Conservation (phyloP, 1,140 invertebrate genomes). For the Nymphalis io region DNA sequence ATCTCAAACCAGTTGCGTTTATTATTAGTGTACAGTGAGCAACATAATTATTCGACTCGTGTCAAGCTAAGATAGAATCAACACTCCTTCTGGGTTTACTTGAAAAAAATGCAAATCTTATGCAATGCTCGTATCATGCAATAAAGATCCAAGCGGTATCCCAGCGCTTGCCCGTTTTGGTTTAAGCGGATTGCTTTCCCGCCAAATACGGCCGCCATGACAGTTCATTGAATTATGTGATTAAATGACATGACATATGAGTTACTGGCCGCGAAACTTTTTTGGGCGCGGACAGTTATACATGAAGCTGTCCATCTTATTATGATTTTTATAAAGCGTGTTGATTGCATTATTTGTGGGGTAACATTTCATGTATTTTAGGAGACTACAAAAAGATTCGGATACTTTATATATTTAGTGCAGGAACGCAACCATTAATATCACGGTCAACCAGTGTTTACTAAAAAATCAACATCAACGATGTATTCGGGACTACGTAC, state of each 20-base stretch:
- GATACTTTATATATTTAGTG: neutral
- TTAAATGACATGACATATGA: slow-evolving; percentile 68
- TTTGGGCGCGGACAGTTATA: slow-evolving; percentile 59
- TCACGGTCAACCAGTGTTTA: too few relatives aligned
- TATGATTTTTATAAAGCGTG: slow-evolving; percentile 43
- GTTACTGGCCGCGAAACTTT: slow-evolving; percentile 56
- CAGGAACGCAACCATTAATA: too few relatives aligned
- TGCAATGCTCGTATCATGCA: slow-evolving; percentile 66
- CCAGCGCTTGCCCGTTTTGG: slow-evolving; percentile 64
- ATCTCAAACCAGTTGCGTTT: slow-evolving; percentile 10
- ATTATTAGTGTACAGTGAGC: neutral
- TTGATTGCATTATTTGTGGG: slow-evolving; percentile 37
- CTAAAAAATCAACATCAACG: neutral
- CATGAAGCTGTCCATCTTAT: slow-evolving; percentile 52
- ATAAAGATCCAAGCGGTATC: slow-evolving; percentile 69
- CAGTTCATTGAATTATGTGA: slow-evolving; percentile 77
- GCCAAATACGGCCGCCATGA: slow-evolving; percentile 75
- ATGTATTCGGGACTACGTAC: neutral
- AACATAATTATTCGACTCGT: slow-evolving; percentile 8
- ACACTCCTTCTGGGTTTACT: slow-evolving; percentile 28
- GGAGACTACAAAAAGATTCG: neutral
- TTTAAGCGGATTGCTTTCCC: slow-evolving; percentile 77
- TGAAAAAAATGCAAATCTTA: slow-evolving; percentile 69
- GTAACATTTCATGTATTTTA: neutral
- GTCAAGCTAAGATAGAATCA: slow-evolving; percentile 31